phyloP scores from a whole-genome alignment of 2,888 invertebrate species.

The Tetranychus truncatus region DNA sequence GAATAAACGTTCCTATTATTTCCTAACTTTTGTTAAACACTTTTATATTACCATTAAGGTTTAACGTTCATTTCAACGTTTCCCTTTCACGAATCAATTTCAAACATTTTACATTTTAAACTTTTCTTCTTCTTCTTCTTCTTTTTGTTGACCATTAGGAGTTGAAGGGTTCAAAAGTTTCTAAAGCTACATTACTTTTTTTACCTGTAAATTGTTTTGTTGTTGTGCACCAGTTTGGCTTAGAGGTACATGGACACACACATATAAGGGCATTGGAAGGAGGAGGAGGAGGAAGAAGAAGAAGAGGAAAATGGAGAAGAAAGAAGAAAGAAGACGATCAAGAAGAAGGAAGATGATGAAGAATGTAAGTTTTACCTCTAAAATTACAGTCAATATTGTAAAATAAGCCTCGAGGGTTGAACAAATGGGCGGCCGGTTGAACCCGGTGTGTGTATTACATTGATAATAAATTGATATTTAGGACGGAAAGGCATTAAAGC shows the following conservation, averaged over 20 bases:
- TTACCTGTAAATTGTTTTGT: too few relatives aligned
- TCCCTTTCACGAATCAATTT: background rate
- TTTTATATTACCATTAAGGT: background rate
- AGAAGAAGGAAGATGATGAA: too few relatives aligned
- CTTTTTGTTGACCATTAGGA: background rate
- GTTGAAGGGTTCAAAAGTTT: too few relatives aligned
- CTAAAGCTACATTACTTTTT: too few relatives aligned
- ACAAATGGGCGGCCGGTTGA: background rate
- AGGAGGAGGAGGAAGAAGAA: background rate
- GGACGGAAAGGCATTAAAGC: background rate
- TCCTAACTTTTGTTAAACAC: too few relatives aligned
- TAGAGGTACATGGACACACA: background rate
- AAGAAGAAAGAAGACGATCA: background rate
- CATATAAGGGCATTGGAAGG: background rate
- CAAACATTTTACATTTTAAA: background rate
- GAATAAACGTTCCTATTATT: too few relatives aligned
- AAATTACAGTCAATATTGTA: too few relatives aligned
- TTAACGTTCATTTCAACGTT: background rate
- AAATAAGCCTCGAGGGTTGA: background rate
- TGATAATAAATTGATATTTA: background rate
- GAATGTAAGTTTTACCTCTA: too few relatives aligned
- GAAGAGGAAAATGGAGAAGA: background rate
- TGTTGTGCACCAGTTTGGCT: too few relatives aligned
- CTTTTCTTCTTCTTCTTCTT: background rate
- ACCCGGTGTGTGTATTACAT: background rate